Conservation (phyloP, 2,888 invertebrate species). For the Pachymerium ferrugineum region DNA sequence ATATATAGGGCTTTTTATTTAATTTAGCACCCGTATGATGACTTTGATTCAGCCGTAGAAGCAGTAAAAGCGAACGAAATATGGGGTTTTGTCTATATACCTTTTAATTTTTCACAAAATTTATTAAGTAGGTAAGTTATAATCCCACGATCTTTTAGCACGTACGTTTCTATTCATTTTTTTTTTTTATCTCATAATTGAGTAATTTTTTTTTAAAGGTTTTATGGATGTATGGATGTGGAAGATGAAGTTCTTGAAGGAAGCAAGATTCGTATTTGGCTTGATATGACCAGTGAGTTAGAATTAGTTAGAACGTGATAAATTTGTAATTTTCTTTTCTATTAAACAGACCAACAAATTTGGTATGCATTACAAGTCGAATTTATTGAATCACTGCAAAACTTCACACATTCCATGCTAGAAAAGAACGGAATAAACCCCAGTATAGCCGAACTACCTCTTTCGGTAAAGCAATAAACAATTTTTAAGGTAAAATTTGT, state of each 20-base stretch:
- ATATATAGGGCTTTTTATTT: not conserved
- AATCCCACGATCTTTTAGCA: no score
- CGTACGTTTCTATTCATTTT: not conserved
- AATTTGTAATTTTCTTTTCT: not conserved
- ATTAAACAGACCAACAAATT: slow-evolving; percentile 85
- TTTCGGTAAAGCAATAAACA: slow-evolving; percentile 41
- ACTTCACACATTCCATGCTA: slow-evolving; percentile 70
- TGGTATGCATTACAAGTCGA: slow-evolving; percentile 81
- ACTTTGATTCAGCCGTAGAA: not conserved
- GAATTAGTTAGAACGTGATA: no score
- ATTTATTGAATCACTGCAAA: slow-evolving; percentile 76
- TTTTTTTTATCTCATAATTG: not conserved
- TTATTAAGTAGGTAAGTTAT: slow-evolving; percentile 34
- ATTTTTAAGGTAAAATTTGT: not conserved
- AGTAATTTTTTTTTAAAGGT: slow-evolving; percentile 46
- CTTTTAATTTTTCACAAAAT: slow-evolving; percentile 35
- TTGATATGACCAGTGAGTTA: slow-evolving; percentile 95
- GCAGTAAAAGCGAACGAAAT: slow-evolving; percentile 28
- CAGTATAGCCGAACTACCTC: slow-evolving; percentile 59
- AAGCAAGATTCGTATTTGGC: slow-evolving; percentile 80
- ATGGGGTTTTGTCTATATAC: slow-evolving; percentile 35
- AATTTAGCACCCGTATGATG: not conserved
- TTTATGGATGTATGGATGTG: slow-evolving; percentile 71
- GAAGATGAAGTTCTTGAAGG: slow-evolving; percentile 81
- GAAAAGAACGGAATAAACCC: slow-evolving; percentile 71